Evolutionary conservation across 2,888 invertebrate species (phyloP).

Genomic region (Idaea dimidiata): DNA sequence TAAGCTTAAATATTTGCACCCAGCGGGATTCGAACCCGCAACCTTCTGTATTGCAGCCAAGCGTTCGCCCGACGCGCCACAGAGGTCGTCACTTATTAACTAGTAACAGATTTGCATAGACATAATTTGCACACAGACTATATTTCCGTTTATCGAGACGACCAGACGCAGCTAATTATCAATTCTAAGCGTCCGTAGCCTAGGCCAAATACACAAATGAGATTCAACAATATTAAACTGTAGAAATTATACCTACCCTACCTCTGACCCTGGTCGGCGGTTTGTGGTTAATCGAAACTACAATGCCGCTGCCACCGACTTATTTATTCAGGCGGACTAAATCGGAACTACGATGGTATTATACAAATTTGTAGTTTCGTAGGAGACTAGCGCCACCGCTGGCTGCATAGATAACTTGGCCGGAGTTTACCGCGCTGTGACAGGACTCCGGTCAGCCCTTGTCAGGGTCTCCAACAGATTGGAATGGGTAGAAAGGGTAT

Average conservation of each 20-base stretch:
- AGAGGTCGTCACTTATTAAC: background rate
- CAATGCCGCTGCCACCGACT: too few relatives aligned
- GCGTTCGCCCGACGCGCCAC: too few relatives aligned
- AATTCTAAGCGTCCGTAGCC: background rate
- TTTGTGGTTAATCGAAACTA: background rate
- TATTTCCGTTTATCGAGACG: background rate
- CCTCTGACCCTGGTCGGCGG: background rate
- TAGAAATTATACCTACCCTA: background rate
- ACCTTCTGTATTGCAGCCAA: too few relatives aligned
- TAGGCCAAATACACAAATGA: background rate
- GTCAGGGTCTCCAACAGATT: background rate
- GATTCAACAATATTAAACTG: background rate
- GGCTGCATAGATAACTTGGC: too few relatives aligned
- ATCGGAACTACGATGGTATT: too few relatives aligned
- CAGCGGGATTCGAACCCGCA: too few relatives aligned
- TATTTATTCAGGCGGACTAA: too few relatives aligned
- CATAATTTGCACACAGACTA: background rate
- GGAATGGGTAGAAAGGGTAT: background rate
- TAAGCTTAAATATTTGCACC: too few relatives aligned
- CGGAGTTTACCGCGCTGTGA: background rate
- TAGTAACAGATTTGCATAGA: background rate
- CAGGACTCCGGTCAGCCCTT: background rate
- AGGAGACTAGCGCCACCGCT: too few relatives aligned
- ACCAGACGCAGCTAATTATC: background rate
- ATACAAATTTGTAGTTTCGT: too few relatives aligned